Conservation (phyloP, 2,888 invertebrate species). For the Xestoiulus laeticollis region DNA sequence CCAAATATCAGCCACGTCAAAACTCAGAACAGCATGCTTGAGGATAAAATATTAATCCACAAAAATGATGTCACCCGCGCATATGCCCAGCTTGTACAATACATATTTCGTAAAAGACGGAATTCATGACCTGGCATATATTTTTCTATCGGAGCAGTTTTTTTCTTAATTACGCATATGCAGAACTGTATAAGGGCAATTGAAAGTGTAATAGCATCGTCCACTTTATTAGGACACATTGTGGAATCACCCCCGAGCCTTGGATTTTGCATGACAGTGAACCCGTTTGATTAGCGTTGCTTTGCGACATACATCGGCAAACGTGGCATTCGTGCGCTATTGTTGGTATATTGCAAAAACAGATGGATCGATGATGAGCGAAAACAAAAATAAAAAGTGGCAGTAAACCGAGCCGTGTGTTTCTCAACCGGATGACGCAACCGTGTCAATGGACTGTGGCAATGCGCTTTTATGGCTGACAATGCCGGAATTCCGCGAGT, state of each 20-base stretch:
- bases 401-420: background rate
- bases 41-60: no score
- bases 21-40: no score
- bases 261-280: background rate
- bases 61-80: no score
- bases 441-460: constrained; percentile 2
- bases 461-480: background rate
- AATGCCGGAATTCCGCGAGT: background rate
- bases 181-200: no score
- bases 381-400: background rate
- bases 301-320: background rate
- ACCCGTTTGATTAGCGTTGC: background rate
- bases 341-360: background rate
- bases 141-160: no score
- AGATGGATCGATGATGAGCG: background rate
- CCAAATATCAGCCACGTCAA: no score
- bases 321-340: background rate
- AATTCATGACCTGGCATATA: no score
- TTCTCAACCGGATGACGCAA: background rate
- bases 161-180: no score
- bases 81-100: no score
- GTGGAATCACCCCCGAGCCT: background rate
- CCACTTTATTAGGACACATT: no score
- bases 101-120: no score
- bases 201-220: no score